Conservation (phyloP, 2,797 vertebrate species). For the Pangasius djambal region DNA sequence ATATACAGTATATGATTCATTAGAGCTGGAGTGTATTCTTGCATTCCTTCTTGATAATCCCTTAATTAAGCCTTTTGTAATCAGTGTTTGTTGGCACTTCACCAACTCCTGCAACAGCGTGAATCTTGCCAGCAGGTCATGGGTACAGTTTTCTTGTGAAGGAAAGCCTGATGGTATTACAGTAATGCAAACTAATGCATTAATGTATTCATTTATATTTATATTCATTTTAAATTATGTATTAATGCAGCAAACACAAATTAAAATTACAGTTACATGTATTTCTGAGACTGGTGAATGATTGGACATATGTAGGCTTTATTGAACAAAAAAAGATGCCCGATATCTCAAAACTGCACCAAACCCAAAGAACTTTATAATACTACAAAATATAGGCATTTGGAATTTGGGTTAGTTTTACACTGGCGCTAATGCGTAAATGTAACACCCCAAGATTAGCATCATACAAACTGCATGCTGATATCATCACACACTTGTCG, state of each 20-base stretch:
- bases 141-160: background rate
- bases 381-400: background rate
- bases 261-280: background rate
- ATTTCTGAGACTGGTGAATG: background rate
- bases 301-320: background rate
- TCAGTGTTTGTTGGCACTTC: background rate
- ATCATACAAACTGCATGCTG: too few species aligned
- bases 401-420: background rate
- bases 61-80: slow-evolving; percentile 16
- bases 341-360: background rate
- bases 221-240: too few species aligned
- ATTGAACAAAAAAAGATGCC: background rate
- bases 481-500: background rate
- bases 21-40: background rate
- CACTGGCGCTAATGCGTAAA: background rate
- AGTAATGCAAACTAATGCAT: background rate
- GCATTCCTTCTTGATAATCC: background rate
- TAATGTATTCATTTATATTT: background rate
- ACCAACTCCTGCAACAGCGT: background rate
- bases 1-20: slow-evolving; percentile 2
- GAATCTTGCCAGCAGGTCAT: background rate
- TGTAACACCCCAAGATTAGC: background rate
- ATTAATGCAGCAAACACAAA: background rate
- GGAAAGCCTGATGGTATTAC: background rate
- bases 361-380: background rate